A percentile compares a stretch with the other conserved stretches of the same genome.
Evolutionary conservation across 2,888 invertebrate species (phyloP).

Genomic region (Yponomeuta plumbellus): DNA sequence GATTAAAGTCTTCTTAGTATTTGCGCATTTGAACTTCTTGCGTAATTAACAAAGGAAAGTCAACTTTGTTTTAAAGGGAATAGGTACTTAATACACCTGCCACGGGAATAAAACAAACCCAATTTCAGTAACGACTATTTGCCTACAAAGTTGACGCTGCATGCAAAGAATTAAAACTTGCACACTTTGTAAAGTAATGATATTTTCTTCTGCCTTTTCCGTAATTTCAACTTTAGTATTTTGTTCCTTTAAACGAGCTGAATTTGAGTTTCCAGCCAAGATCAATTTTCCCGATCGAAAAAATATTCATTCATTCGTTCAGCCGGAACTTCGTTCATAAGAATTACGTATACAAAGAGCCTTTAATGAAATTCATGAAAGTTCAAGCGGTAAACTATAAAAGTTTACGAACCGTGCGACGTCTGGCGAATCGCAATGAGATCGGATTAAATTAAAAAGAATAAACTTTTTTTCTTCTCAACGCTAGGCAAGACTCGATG

Average conservation of each 20-base stretch:
- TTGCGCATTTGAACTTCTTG: neutral
- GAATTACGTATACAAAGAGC: slow-evolving; percentile 50
- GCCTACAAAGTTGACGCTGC: slow-evolving; percentile 33
- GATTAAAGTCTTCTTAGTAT: neutral
- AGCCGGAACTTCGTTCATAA: slow-evolving; percentile 44
- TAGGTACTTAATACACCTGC: neutral
- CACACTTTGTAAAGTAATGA: slow-evolving; percentile 3
- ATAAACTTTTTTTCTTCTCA: slow-evolving; percentile 11
- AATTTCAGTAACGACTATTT: slow-evolving; percentile 57
- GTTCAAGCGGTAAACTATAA: slow-evolving; percentile 59
- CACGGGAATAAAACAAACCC: slow-evolving; percentile 49
- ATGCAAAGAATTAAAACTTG: slow-evolving; percentile 43
- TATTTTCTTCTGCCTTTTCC: slow-evolving; percentile 28
- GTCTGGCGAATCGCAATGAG: slow-evolving; percentile 48
- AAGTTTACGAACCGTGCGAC: slow-evolving; percentile 48
- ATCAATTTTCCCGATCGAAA: slow-evolving; percentile 18
- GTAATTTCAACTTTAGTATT: neutral
- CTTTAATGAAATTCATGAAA: slow-evolving; percentile 58
- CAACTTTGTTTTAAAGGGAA: neutral
- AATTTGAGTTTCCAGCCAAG: slow-evolving; percentile 20
- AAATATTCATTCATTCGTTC: slow-evolving; percentile 41
- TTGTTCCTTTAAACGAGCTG: neutral
- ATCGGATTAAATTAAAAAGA: slow-evolving; percentile 30
- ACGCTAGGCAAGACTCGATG: slow-evolving; percentile 1
- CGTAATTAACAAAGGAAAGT: neutral